phyloP scores from a whole-genome alignment of 2,113 vertebrate species.

The Limnothrissa miodon region DNA sequence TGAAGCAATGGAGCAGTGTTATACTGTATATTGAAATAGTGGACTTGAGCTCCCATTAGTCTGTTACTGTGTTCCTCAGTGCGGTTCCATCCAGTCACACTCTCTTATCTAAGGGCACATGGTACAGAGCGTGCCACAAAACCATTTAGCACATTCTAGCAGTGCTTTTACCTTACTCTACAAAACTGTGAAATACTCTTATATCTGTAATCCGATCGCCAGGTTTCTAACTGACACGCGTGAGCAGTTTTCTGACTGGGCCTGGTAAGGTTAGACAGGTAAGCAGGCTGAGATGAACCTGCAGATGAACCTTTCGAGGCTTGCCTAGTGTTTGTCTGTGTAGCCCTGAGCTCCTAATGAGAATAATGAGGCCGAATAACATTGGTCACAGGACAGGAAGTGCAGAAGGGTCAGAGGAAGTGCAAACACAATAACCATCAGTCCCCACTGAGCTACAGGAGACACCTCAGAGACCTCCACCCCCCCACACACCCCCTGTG shows the following conservation, averaged over 20 bases:
- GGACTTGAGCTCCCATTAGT: background rate
- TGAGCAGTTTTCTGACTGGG: background rate
- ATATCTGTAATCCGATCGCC: background rate
- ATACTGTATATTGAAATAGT: background rate
- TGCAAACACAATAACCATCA: background rate
- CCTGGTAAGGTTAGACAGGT: background rate
- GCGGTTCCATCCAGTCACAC: background rate
- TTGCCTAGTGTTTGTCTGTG: background rate
- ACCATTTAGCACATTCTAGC: background rate
- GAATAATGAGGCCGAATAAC: too few relatives aligned
- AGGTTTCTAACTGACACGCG: background rate
- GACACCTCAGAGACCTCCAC: background rate
- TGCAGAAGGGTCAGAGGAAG: background rate
- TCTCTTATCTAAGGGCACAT: background rate
- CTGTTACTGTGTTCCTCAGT: background rate
- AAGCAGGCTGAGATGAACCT: background rate
- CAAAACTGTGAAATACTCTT: background rate
- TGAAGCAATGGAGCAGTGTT: background rate
- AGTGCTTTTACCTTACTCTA: background rate
- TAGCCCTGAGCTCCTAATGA: background rate
- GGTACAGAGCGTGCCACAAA: background rate
- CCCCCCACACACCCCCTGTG: background rate
- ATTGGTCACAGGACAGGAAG: constrained; percentile 6
- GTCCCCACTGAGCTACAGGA: background rate
- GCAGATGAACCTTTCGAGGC: too few relatives aligned